Conservation (phyloP, 1,140 invertebrate species). For the Paracyclopina nana region DNA sequence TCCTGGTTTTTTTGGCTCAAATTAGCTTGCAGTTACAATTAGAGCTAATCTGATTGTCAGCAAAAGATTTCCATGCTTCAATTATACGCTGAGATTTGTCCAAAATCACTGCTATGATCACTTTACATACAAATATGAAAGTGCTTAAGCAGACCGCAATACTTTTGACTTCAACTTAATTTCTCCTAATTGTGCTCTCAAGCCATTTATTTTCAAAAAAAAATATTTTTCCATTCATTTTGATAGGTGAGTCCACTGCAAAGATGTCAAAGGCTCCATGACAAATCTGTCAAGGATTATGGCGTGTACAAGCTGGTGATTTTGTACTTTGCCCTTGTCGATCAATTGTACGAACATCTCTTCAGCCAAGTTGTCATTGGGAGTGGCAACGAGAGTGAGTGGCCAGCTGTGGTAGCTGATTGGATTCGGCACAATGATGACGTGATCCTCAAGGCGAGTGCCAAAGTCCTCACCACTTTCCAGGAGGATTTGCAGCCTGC, state of each 20-base stretch:
- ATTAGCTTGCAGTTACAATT: background rate
- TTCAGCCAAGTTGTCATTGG: constrained; percentile 16
- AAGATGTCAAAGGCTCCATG: too few species aligned
- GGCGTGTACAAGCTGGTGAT: constrained; percentile 61
- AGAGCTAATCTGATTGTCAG: too few species aligned
- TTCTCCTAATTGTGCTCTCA: too few species aligned
- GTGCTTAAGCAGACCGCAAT: too few species aligned
- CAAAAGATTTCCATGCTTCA: too few species aligned
- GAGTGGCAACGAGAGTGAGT: constrained; percentile 42
- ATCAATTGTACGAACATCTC: constrained; percentile 49
- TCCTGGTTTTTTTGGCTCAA: constrained; percentile 4
- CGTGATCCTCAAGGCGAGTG: constrained; percentile 60
- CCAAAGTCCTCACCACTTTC: constrained; percentile 53
- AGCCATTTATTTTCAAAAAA: too few species aligned
- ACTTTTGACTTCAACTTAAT: too few species aligned
- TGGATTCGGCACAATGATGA: constrained; percentile 87
- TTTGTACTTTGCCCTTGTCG: constrained; percentile 59
- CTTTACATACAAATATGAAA: too few species aligned
- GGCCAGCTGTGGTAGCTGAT: constrained; percentile 68
- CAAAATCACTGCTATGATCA: too few species aligned
- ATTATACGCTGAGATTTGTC: too few species aligned
- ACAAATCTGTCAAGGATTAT: constrained; percentile 44
- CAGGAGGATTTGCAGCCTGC: constrained; percentile 64
- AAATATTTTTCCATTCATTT: too few species aligned
- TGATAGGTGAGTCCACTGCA: too few species aligned